Conservation (phyloP, 2,113 vertebrate species). For the Cottus gobio region DNA sequence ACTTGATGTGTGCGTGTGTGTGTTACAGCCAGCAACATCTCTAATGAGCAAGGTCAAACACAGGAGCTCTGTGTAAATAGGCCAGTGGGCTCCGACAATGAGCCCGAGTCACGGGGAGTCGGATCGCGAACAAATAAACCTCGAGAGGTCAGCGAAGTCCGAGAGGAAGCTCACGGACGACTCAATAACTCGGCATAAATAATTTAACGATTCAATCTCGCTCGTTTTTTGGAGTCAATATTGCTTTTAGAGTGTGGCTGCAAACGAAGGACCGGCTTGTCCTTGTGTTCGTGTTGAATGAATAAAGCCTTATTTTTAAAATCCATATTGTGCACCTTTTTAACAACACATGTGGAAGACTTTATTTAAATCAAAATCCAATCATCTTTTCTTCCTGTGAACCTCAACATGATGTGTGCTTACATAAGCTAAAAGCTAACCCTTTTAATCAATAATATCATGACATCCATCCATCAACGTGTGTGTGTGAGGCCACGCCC, state of each 20-base stretch:
- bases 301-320: no score
- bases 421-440: no score
- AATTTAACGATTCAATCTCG: not conserved
- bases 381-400: no score
- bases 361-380: no score
- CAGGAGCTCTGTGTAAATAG: constrained; percentile 15
- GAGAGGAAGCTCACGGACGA: not conserved
- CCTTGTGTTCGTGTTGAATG: not conserved
- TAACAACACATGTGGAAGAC: not conserved
- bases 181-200: constrained; percentile 1
- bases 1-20: not conserved
- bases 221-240: not conserved
- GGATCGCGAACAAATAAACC: not conserved
- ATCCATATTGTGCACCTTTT: no score
- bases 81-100: constrained; percentile 15
- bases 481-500: no score
- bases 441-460: no score
- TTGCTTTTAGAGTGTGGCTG: not conserved
- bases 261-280: not conserved
- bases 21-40: not conserved
- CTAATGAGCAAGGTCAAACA: constrained; percentile 36
- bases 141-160: constrained; percentile 2
- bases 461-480: no score
- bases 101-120: not conserved
- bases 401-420: no score